A percentile compares a stretch with the other conserved stretches of the same genome.
phyloP scores from a whole-genome alignment of 2,888 invertebrate genomes.

The Agrypnus murinus region DNA sequence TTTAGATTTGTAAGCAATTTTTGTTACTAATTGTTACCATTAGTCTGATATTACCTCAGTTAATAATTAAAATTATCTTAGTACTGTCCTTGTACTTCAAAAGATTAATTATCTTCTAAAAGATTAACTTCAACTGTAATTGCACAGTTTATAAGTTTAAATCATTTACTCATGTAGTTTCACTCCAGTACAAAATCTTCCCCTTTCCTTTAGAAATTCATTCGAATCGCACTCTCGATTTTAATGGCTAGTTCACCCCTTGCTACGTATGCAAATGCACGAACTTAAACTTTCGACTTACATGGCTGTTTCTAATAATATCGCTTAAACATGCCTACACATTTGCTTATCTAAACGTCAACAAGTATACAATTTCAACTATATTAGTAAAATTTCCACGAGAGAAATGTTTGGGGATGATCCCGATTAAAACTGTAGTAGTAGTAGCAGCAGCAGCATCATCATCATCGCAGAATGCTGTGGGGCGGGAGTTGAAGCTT shows the following conservation, averaged over 20 bases:
- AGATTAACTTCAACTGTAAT: too few species aligned
- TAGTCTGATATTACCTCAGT: too few species aligned
- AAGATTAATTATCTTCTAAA: too few species aligned
- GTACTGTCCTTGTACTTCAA: too few species aligned
- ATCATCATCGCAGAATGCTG: too few species aligned
- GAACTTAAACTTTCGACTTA: background rate
- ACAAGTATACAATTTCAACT: background rate
- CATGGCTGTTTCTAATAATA: background rate
- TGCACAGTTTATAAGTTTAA: too few species aligned
- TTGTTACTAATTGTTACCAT: too few species aligned
- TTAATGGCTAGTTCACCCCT: background rate
- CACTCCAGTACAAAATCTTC: background rate
- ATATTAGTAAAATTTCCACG: conserved; percentile 28
- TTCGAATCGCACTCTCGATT: background rate
- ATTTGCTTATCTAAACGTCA: conserved; percentile 20
- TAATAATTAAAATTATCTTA: too few species aligned
- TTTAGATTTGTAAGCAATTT: too few species aligned
- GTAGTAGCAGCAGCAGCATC: too few species aligned
- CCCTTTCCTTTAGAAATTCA: background rate
- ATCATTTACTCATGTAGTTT: too few species aligned
- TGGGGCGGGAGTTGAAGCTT: conserved; percentile 37
- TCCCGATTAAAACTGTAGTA: conserved; percentile 43
- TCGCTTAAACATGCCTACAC: conserved; percentile 3
- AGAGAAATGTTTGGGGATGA: conserved; percentile 37
- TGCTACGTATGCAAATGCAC: conserved; percentile 15